phyloP scores from a whole-genome alignment of 2,888 invertebrate genomes.

The Enchytraeus crypticus region DNA sequence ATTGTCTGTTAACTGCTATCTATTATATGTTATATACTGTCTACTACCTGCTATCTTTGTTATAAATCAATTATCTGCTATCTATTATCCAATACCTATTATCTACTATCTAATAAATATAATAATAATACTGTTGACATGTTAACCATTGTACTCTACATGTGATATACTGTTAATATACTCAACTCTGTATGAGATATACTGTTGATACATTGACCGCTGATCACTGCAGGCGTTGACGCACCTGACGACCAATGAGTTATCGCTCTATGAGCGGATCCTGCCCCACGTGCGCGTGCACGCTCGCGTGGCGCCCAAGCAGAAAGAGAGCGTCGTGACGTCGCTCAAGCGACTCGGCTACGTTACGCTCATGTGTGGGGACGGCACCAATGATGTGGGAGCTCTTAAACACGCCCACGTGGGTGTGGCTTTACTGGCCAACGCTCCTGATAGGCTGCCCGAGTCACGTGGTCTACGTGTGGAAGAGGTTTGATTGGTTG shows the following conservation, averaged over 20 bases:
- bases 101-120: too few relatives aligned
- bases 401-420: constrained; percentile 89
- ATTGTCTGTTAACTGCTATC: too few relatives aligned
- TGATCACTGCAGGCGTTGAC: constrained; percentile 35
- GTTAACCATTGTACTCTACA: too few relatives aligned
- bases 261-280: constrained; percentile 51
- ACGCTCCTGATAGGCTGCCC: constrained; percentile 58
- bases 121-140: too few relatives aligned
- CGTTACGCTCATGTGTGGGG: constrained; percentile 95
- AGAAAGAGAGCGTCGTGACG: constrained; percentile 80
- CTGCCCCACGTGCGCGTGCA: constrained; percentile 82
- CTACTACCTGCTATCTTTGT: too few relatives aligned
- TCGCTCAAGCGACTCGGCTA: constrained; percentile 74
- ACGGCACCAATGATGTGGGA: constrained; percentile 99
- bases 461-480: constrained; percentile 35
- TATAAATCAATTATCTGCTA: too few relatives aligned
- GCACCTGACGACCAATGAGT: constrained; percentile 33
- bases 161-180: too few relatives aligned
- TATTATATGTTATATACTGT: too few relatives aligned
- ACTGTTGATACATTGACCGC: background rate
- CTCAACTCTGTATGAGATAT: too few relatives aligned
- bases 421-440: constrained; percentile 76
- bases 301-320: constrained; percentile 95
- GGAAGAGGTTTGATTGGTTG: too few relatives aligned
- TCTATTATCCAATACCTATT: too few relatives aligned